phyloP scores from a whole-genome alignment of 1,140 invertebrate genomes.

The Copidosoma floridanum region DNA sequence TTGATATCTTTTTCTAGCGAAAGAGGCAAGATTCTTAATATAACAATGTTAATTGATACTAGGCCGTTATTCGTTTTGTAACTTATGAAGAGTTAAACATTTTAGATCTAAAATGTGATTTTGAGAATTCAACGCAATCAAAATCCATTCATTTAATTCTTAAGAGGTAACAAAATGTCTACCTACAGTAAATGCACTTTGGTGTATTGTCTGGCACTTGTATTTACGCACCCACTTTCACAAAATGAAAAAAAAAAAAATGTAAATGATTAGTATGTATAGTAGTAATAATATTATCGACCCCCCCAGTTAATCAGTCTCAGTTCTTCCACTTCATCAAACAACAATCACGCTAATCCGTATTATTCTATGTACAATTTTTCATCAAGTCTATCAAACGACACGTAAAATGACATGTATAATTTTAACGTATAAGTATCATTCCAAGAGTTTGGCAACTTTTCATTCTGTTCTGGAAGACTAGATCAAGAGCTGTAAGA shows the following conservation, averaged over 20 bases:
- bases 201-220: conserved; percentile 28
- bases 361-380: conserved; percentile 23
- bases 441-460: conserved; percentile 14
- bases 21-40: conserved; percentile 25
- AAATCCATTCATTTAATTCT: no score
- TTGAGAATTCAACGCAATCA: no score
- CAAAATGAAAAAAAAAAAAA: conserved; percentile 18
- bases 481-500: conserved; percentile 26
- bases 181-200: conserved; percentile 29
- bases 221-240: conserved; percentile 16
- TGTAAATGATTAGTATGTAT: conserved; percentile 16
- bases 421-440: not conserved
- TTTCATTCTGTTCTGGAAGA: conserved; percentile 24
- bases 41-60: conserved; percentile 12
- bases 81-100: conserved; percentile 1
- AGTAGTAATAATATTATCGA: no score
- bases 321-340: conserved; percentile 19
- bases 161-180: conserved; percentile 23
- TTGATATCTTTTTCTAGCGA: conserved; percentile 22
- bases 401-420: not conserved
- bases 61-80: conserved; percentile 1
- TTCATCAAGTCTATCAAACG: no score
- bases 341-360: conserved; percentile 8
- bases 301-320: conserved; percentile 24
- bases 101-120: conserved; percentile 19